phyloP scores from a whole-genome alignment of 2,888 invertebrate genomes.

The Lepidochrysops patricia region DNA sequence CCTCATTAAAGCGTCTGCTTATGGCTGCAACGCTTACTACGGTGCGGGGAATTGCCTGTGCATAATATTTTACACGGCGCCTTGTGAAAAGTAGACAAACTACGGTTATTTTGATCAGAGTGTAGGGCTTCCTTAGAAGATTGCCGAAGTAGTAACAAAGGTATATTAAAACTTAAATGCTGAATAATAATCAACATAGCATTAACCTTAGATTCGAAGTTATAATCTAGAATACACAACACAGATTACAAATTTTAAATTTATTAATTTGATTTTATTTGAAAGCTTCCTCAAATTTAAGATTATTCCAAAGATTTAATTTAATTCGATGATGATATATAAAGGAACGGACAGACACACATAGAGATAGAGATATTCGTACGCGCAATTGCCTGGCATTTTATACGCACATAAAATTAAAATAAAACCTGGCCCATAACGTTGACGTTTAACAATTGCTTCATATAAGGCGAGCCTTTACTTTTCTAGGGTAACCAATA shows the following conservation, averaged over 20 bases:
- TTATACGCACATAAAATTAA: constrained; percentile 9
- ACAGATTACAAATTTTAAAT: neutral
- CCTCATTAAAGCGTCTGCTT: constrained; percentile 9
- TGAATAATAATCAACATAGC: too few relatives aligned
- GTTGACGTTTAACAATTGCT: constrained; percentile 12
- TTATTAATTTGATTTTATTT: too few relatives aligned
- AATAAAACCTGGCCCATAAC: constrained; percentile 7
- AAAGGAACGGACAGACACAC: neutral
- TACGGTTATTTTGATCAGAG: too few relatives aligned
- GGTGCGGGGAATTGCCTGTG: neutral
- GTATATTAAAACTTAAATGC: too few relatives aligned
- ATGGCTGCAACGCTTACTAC: neutral
- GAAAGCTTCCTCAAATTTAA: too few relatives aligned
- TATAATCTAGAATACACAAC: too few relatives aligned
- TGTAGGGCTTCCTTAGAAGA: too few relatives aligned
- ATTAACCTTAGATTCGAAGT: too few relatives aligned
- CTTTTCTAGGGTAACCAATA: neutral
- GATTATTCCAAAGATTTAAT: too few relatives aligned
- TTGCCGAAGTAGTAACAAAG: too few relatives aligned
- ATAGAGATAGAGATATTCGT: neutral
- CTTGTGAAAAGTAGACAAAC: too few relatives aligned
- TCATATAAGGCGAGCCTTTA: neutral
- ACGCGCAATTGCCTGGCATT: neutral
- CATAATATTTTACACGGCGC: neutral
- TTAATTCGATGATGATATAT: too few relatives aligned